Conservation (phyloP, 2,888 invertebrate genomes). For the Spicauda simplicius region DNA sequence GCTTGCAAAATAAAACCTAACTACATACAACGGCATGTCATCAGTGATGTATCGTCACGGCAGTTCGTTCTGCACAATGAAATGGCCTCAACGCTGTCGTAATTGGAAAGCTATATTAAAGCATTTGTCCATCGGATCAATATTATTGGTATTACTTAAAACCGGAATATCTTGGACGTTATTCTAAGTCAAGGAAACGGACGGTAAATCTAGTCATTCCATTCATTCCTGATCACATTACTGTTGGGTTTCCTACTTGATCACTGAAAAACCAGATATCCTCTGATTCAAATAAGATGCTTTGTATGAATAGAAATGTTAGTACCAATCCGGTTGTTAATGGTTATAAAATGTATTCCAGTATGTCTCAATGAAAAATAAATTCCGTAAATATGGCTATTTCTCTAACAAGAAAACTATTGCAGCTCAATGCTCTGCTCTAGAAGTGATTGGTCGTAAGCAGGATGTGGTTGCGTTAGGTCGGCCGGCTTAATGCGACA, state of each 20-base stretch:
- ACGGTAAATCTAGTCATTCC: slow-evolving; percentile 12
- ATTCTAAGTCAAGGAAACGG: slow-evolving; percentile 19
- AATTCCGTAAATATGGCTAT: slow-evolving; percentile 22
- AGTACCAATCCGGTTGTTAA: too few species aligned
- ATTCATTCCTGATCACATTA: not conserved
- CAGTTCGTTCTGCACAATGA: slow-evolving; percentile 30
- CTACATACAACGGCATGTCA: slow-evolving; percentile 33
- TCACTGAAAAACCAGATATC: not conserved
- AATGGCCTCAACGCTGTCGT: slow-evolving; percentile 37
- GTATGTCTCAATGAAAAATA: too few species aligned
- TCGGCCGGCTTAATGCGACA: slow-evolving; percentile 45
- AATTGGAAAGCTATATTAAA: slow-evolving; percentile 41
- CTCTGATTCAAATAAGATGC: not conserved
- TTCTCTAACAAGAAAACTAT: slow-evolving; percentile 23
- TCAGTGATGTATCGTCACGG: slow-evolving; percentile 37
- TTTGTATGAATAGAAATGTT: too few species aligned
- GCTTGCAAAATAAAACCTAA: slow-evolving; percentile 42
- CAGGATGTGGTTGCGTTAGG: slow-evolving; percentile 59
- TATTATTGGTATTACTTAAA: too few species aligned
- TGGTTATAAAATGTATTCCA: too few species aligned
- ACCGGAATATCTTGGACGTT: too few species aligned
- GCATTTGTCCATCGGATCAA: too few species aligned
- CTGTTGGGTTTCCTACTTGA: not conserved
- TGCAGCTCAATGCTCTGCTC: slow-evolving; percentile 25
- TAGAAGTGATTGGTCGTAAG: slow-evolving; percentile 53